Evolutionary conservation across 2,113 vertebrate species (phyloP).

Genomic region (Vireo altiloquus): DNA sequence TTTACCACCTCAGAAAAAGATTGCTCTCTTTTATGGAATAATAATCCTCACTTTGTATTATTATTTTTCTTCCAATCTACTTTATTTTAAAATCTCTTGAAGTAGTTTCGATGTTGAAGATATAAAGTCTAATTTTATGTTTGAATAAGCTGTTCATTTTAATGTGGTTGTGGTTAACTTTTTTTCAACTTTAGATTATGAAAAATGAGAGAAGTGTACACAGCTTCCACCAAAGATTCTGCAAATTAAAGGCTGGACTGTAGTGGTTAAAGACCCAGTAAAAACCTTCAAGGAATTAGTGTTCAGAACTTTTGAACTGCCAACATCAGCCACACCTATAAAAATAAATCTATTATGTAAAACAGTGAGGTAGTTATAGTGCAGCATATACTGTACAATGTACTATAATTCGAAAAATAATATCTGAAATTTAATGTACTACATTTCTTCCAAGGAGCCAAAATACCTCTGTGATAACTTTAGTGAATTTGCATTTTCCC

Average conservation of each 20-base stretch:
- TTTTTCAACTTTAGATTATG: not conserved
- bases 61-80: not conserved
- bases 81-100: not conserved
- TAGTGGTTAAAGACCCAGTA: not conserved
- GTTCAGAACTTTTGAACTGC: not conserved
- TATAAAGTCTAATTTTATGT: not conserved
- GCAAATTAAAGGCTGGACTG: not conserved
- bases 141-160: not conserved
- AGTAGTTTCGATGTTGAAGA: not conserved
- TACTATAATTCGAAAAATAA: not conserved
- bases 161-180: not conserved
- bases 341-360: not conserved
- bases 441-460: not conserved
- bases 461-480: not conserved
- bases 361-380: not conserved
- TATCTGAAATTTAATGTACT: not conserved
- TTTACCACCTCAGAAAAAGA: not conserved
- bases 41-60: not conserved
- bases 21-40: not conserved
- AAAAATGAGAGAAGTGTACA: not conserved
- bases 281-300: not conserved
- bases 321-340: not conserved
- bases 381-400: too few relatives aligned
- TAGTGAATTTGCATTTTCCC: not conserved
- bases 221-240: not conserved